phyloP scores from a whole-genome alignment of 2,888 invertebrate species.

The Cylindroiulus punctatus region DNA sequence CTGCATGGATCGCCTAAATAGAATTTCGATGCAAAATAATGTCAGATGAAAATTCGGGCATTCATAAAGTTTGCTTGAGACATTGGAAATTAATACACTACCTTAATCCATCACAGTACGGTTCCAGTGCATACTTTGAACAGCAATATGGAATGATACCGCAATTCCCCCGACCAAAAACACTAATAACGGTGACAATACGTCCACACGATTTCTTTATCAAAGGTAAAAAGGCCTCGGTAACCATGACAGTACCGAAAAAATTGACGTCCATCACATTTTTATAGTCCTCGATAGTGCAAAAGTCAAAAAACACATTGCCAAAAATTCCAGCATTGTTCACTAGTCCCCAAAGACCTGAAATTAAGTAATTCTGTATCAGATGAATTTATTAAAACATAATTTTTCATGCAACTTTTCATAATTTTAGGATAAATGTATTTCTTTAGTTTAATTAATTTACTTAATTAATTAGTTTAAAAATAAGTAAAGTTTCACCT shows the following conservation, averaged over 20 bases:
- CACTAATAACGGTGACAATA: slow-evolving; percentile 52
- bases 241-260: slow-evolving; percentile 51
- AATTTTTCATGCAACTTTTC: too few species aligned
- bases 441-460: too few species aligned
- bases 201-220: slow-evolving; percentile 54
- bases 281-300: slow-evolving; percentile 54
- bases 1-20: slow-evolving; percentile 52
- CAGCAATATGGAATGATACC: slow-evolving; percentile 50
- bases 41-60: neutral
- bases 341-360: slow-evolving; percentile 56
- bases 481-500: slow-evolving; percentile 28
- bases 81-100: neutral
- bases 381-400: too few species aligned
- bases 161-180: slow-evolving; percentile 41
- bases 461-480: too few species aligned
- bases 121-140: slow-evolving; percentile 55
- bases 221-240: slow-evolving; percentile 52
- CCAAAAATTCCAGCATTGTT: slow-evolving; percentile 56
- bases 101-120: slow-evolving; percentile 55
- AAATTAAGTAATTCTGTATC: neutral
- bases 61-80: neutral
- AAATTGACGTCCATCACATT: slow-evolving; percentile 55
- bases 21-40: neutral
- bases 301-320: slow-evolving; percentile 50
- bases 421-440: too few species aligned